A percentile compares a stretch with the other conserved stretches of the same genome.
Conservation (phyloP, 1,140 invertebrate species). For the Diorhabda sublineata region DNA sequence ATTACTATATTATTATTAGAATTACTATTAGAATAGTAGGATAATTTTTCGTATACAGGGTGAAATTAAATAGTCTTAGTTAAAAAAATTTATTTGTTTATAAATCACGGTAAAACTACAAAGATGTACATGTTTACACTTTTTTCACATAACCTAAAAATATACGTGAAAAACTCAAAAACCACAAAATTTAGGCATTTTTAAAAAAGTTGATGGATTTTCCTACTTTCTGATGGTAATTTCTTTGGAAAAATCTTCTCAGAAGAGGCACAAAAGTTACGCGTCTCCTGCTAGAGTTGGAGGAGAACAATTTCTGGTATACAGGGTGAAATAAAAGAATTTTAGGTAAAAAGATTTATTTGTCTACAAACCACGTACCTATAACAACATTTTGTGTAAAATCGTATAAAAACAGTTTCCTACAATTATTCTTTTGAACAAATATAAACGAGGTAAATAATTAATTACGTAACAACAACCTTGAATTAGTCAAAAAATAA, state of each 20-base stretch:
- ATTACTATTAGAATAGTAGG: no score
- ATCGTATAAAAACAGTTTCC: not conserved
- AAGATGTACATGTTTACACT: no score
- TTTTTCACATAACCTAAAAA: no score
- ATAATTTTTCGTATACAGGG: not conserved
- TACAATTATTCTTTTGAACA: conserved; percentile 5
- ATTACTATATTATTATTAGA: no score
- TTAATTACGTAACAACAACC: conserved; percentile 4
- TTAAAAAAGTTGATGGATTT: no score
- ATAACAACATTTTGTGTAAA: not conserved
- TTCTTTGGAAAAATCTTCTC: no score
- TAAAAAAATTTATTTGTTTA: not conserved
- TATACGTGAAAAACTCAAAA: not conserved
- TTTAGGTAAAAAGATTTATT: not conserved
- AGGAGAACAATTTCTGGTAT: not conserved
- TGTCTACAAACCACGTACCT: not conserved
- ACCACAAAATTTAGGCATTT: no score
- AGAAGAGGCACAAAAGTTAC: no score
- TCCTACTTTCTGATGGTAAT: no score
- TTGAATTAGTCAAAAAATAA: not conserved
- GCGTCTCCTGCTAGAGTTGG: no score
- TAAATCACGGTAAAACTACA: not conserved
- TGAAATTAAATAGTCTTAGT: not conserved
- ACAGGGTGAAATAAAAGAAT: not conserved
- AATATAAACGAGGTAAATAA: conserved; percentile 5